Conservation (phyloP, 2,797 vertebrate species). For the Neomorphus geoffroyi region DNA sequence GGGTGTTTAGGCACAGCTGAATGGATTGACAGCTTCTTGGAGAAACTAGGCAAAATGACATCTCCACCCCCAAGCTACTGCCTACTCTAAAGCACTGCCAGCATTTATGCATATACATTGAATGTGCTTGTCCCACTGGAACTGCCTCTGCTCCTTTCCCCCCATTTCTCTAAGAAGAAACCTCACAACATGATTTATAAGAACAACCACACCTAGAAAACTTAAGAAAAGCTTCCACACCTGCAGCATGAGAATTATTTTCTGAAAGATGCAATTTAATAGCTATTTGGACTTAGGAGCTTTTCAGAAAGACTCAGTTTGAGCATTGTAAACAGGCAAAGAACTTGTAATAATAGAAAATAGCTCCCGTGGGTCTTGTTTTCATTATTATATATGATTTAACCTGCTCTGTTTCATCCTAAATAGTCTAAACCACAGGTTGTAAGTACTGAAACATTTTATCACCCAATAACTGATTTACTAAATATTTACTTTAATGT, state of each 20-base stretch:
- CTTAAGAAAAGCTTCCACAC: neutral
- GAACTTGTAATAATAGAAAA: neutral
- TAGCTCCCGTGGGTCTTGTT: neutral
- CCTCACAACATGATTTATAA: neutral
- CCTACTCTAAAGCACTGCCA: neutral
- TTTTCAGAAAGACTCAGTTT: neutral
- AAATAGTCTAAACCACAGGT: neutral
- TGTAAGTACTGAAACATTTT: neutral
- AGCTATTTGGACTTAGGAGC: accelerated
- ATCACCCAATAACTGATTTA: neutral
- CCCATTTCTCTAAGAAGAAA: neutral
- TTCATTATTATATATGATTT: neutral
- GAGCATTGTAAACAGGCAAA: neutral
- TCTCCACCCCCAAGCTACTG: conserved; percentile 19
- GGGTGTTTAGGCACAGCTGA: neutral
- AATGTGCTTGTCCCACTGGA: neutral
- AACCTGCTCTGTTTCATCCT: neutral
- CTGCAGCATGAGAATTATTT: neutral
- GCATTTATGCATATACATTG: neutral
- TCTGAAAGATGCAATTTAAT: neutral
- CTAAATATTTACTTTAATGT: neutral
- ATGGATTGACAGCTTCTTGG: neutral
- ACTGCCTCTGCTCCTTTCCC: neutral
- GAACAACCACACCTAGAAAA: neutral
- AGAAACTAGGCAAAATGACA: neutral